Evolutionary conservation across 2,113 vertebrate genomes (phyloP).

Genomic region (Myanophis thanlyinensis): DNA sequence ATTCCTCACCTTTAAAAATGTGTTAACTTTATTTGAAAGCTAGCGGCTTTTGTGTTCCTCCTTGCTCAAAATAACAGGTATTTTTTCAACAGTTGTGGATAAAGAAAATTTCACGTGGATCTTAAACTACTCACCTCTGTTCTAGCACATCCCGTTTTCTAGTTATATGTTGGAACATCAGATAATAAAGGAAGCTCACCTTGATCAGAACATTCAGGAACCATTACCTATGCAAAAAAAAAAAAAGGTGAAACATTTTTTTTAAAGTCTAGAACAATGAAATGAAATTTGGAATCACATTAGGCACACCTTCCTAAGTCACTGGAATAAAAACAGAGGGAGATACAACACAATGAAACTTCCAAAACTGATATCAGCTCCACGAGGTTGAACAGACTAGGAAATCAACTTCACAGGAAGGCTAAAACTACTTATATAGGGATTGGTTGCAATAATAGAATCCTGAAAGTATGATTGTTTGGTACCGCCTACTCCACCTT

Average conservation of each 20-base stretch:
- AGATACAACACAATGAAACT: not conserved
- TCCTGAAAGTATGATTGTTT: not conserved
- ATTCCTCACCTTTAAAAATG: not conserved
- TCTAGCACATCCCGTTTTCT: not conserved
- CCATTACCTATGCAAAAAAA: not conserved
- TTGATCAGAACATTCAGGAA: not conserved
- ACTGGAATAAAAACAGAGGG: not conserved
- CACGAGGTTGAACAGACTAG: not conserved
- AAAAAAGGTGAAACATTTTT: not conserved
- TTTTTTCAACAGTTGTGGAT: not conserved
- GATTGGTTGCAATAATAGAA: not conserved
- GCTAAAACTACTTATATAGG: not conserved
- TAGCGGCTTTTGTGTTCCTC: not conserved
- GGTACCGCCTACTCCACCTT: not conserved
- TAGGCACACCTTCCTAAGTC: not conserved
- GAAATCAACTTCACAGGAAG: not conserved
- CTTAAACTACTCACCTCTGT: not conserved
- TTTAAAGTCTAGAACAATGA: not conserved
- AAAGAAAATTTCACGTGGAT: not conserved
- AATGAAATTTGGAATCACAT: not conserved
- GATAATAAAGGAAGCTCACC: not conserved
- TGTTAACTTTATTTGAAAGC: not conserved
- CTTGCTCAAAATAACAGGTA: not conserved
- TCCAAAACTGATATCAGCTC: not conserved
- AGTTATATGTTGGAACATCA: not conserved